Evolutionary conservation across 1,140 invertebrate species (phyloP).

Genomic region (Anastatus disparis): DNA sequence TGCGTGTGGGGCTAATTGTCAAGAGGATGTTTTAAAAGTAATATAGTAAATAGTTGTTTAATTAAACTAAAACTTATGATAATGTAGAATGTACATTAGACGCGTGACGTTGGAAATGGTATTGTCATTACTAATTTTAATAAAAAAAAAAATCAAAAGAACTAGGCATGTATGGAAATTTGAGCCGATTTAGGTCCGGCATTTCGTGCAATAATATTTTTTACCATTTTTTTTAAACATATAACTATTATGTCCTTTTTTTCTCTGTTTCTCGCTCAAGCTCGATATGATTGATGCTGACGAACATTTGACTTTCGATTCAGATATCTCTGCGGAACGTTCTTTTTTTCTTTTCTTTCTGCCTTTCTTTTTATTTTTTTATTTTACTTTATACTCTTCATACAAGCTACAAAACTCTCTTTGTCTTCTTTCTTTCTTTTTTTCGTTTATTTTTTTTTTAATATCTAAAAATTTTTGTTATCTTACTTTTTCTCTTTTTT

Average conservation of each 20-base stretch:
- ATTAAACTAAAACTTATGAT: too few species aligned
- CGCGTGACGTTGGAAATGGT: slow-evolving; percentile 32
- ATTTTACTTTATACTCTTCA: not conserved
- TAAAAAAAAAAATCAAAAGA: too few species aligned
- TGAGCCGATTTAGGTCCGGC: too few species aligned
- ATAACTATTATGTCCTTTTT: slow-evolving; percentile 21
- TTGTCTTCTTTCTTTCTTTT: too few species aligned
- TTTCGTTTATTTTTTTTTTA: too few species aligned
- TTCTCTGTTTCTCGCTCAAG: slow-evolving; percentile 6
- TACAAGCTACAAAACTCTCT: not conserved
- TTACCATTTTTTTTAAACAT: too few species aligned
- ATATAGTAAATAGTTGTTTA: too few species aligned
- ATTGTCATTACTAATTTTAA: slow-evolving; percentile 43
- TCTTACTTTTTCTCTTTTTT: not conserved
- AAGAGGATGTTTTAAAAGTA: too few species aligned
- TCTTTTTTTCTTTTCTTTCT: not conserved
- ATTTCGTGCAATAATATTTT: too few species aligned
- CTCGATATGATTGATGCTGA: slow-evolving; percentile 3
- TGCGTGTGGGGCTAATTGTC: too few species aligned
- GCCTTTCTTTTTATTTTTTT: not conserved
- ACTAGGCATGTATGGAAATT: too few species aligned
- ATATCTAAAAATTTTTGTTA: too few species aligned
- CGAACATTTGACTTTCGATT: slow-evolving; percentile 25
- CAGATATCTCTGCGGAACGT: not conserved
- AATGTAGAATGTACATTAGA: not conserved